Evolutionary conservation across 64 coral and sea anemone species (phyloP).

Genomic region (Montipora sp.): DNA sequence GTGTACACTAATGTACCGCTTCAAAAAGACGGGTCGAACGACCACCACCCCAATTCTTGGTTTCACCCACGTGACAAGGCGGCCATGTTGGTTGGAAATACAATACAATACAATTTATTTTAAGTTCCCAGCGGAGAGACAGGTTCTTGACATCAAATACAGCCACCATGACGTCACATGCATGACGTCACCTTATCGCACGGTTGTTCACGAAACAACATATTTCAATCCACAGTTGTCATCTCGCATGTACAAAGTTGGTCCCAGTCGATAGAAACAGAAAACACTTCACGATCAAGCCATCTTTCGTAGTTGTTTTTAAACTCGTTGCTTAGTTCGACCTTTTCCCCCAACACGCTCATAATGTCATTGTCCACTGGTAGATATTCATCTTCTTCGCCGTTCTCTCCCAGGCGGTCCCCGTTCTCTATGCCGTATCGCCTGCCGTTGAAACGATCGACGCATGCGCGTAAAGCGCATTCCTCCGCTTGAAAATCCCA

Average conservation of each 20-base stretch:
- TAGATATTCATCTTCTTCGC: conserved; percentile 70
- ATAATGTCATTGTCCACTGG: conserved; percentile 84
- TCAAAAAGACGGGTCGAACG: too few relatives aligned
- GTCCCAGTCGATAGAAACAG: conserved; percentile 93
- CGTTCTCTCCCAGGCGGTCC: conserved; percentile 7
- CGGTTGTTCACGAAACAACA: too few relatives aligned
- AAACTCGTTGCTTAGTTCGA: conserved; percentile 90
- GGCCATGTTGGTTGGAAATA: too few relatives aligned
- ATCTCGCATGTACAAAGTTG: conserved; percentile 82
- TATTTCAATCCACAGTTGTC: not conserved
- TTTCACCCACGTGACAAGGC: too few relatives aligned
- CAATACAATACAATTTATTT: too few relatives aligned
- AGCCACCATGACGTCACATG: too few relatives aligned
- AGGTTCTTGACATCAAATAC: too few relatives aligned
- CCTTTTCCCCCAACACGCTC: conserved; percentile 82
- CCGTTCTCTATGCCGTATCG: conserved; percentile 73
- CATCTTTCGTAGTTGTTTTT: conserved; percentile 97
- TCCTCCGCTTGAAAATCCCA: conserved; percentile 99
- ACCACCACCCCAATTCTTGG: too few relatives aligned
- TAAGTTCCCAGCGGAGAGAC: too few relatives aligned
- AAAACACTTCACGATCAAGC: conserved; percentile 98
- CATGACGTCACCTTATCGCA: too few relatives aligned
- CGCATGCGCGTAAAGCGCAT: conserved; percentile 81
- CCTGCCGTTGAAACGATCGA: conserved; percentile 94
- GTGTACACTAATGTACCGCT: too few relatives aligned